phyloP scores from a whole-genome alignment of 2,113 vertebrate genomes.

The Oreochromis tanganicae region DNA sequence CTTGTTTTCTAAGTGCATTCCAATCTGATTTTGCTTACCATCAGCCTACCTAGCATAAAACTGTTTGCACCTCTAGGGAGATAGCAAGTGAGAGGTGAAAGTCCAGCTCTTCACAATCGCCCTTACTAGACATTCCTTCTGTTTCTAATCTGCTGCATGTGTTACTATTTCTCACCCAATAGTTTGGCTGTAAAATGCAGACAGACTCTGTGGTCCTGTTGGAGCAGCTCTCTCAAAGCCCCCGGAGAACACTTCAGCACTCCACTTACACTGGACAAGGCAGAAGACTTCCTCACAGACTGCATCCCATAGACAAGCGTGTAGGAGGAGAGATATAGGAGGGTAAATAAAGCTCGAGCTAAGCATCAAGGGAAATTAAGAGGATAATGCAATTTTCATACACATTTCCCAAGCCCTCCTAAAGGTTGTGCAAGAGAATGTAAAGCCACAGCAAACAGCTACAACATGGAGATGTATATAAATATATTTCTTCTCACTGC shows the following conservation, averaged over 20 bases:
- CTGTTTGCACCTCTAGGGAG: neutral
- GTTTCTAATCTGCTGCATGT: neutral
- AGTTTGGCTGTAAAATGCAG: constrained; percentile 73
- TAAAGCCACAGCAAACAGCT: neutral
- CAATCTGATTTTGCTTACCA: neutral
- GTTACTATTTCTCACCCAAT: constrained; percentile 77
- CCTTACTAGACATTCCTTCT: neutral
- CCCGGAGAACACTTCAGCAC: constrained; percentile 71
- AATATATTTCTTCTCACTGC: constrained; percentile 67
- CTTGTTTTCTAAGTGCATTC: neutral
- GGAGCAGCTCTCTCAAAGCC: constrained; percentile 70
- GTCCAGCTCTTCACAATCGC: neutral
- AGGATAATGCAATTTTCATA: neutral
- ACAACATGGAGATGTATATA: neutral
- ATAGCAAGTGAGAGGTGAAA: neutral
- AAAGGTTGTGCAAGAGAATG: neutral
- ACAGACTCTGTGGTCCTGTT: constrained; percentile 74
- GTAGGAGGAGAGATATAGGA: neutral
- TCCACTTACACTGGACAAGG: constrained; percentile 72
- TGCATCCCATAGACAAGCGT: constrained; percentile 32
- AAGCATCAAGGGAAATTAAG: neutral
- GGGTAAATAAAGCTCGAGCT: neutral
- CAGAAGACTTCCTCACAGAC: constrained; percentile 83
- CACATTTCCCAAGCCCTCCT: neutral
- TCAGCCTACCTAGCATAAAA: neutral